Conservation (phyloP, 1,140 invertebrate genomes). For the Tetragonula clypearis region DNA sequence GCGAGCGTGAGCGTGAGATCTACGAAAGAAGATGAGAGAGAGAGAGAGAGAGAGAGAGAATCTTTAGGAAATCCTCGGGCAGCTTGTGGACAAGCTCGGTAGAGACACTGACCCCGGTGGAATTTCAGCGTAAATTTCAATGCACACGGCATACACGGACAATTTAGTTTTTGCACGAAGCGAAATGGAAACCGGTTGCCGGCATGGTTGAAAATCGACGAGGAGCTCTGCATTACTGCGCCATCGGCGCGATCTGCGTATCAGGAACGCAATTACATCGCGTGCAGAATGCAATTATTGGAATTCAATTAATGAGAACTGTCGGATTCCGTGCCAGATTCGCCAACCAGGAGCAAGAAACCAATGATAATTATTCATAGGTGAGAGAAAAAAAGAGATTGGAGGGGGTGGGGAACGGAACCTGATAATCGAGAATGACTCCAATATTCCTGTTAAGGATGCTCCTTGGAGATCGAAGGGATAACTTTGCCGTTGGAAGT, state of each 20-base stretch:
- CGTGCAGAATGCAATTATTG: conserved; percentile 38
- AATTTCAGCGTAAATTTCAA: conserved; percentile 75
- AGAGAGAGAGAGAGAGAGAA: not conserved
- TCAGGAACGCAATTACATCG: conserved; percentile 36
- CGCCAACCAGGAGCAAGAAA: not conserved
- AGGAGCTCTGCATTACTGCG: not conserved
- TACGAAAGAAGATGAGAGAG: not conserved
- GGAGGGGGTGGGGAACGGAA: not conserved
- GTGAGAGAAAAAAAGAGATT: not conserved
- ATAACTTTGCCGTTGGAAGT: not conserved
- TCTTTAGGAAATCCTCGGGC: conserved; percentile 53
- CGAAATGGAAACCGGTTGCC: not conserved
- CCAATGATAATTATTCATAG: conserved; percentile 1
- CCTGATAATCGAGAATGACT: not conserved
- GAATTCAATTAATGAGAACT: conserved; percentile 34
- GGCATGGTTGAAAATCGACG: not conserved
- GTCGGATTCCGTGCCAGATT: conserved; percentile 8
- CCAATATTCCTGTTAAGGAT: not conserved
- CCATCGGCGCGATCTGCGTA: conserved; percentile 1
- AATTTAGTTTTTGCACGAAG: conserved; percentile 5
- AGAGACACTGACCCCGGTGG: conserved; percentile 62
- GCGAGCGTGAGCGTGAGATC: not conserved
- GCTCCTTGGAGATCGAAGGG: not conserved
- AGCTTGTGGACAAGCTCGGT: conserved; percentile 58
- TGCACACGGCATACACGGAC: conserved; percentile 31